Percentiles rank a stretch among this genome's conserved stretches.
Conservation (phyloP, 2,888 invertebrate genomes). For the Erebia palarica region DNA sequence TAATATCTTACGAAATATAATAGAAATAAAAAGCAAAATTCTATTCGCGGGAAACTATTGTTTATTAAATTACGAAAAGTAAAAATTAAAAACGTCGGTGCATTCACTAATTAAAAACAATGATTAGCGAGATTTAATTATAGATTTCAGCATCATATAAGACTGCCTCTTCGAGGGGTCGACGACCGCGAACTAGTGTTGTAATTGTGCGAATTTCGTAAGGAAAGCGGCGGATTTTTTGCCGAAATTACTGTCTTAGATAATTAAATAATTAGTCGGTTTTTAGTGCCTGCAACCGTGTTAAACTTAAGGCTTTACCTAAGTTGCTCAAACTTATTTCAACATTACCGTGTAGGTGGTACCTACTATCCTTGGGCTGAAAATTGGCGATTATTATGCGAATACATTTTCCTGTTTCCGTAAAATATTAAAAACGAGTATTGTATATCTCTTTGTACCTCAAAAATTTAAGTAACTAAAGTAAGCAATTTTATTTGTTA, state of each 20-base stretch:
- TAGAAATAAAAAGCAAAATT: background rate
- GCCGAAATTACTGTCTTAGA: conserved; percentile 28
- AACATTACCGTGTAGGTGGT: background rate
- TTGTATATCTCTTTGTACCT: no score
- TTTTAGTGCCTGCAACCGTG: conserved; percentile 9
- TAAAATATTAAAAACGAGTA: no score
- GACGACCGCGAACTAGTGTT: conserved; percentile 46
- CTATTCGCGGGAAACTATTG: conserved; percentile 13
- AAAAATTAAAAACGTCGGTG: background rate
- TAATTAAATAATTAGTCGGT: conserved; percentile 13
- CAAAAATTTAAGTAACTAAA: no score
- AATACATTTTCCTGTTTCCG: background rate
- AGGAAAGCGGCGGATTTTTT: conserved; percentile 36
- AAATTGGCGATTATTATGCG: background rate
- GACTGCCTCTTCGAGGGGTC: conserved; percentile 41
- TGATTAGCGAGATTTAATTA: conserved; percentile 38
- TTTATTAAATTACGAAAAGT: conserved; percentile 22
- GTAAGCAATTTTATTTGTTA: no score
- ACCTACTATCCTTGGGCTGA: background rate
- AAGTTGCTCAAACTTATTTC: background rate
- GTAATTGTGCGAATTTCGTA: conserved; percentile 42
- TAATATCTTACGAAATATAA: background rate
- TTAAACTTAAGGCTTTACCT: background rate
- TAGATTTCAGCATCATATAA: conserved; percentile 35
- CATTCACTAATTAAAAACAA: conserved; percentile 33